Evolutionary conservation across 2,113 vertebrate genomes (phyloP).

Genomic region (Megaceryle maxima): DNA sequence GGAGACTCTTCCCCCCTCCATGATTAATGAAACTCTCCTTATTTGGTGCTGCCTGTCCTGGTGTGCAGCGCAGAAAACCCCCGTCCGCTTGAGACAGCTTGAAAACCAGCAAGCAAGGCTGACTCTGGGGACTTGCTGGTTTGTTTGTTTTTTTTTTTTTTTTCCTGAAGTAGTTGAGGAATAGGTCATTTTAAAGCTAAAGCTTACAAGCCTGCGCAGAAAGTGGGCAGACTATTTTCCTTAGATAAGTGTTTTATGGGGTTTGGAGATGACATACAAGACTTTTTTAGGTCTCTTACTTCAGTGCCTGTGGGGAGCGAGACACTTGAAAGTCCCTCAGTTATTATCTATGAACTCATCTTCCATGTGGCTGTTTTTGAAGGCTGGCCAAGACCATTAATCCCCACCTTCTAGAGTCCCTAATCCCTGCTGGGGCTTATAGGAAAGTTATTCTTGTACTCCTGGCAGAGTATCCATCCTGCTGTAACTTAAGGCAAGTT

Average conservation of each 20-base stretch:
- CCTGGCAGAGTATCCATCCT: not conserved
- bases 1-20: not conserved
- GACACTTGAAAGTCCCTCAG: not conserved
- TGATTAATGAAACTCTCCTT: constrained; percentile 41
- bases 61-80: not conserved
- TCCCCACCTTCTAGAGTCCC: constrained; percentile 54
- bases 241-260: not conserved
- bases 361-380: constrained; percentile 46
- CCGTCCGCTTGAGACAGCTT: not conserved
- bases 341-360: constrained; percentile 66
- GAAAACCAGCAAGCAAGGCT: fast-evolving
- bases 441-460: constrained; percentile 55
- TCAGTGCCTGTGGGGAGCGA: not conserved
- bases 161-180: not conserved
- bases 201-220: not conserved
- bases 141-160: too few species aligned
- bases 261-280: not conserved
- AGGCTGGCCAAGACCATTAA: constrained; percentile 52
- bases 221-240: not conserved
- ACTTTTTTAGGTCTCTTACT: not conserved
- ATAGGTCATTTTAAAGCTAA: not conserved
- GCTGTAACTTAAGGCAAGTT: constrained; percentile 40
- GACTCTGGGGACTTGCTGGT: not conserved
- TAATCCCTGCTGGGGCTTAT: constrained; percentile 54
- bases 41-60: constrained; percentile 19